A percentile compares a stretch with the other conserved stretches of the same genome.
phyloP scores from a whole-genome alignment of 92 coral and sea anemone species.

The Hydrozoanthus gracilis region DNA sequence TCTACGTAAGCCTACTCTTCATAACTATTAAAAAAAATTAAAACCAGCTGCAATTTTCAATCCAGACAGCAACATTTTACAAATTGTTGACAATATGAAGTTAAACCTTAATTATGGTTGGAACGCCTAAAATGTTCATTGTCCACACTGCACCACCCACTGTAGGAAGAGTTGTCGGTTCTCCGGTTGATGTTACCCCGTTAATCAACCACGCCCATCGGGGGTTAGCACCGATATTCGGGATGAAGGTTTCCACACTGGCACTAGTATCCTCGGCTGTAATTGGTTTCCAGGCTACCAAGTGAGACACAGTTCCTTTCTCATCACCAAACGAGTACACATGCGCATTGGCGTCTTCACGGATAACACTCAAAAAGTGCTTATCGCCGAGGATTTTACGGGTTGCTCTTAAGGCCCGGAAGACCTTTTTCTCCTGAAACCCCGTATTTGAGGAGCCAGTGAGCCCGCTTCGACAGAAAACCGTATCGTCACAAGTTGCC shows the following conservation, averaged over 20 bases:
- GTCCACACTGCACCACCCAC: slow-evolving; percentile 14
- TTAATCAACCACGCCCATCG: slow-evolving; percentile 31
- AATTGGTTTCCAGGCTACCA: slow-evolving; percentile 32
- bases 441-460: slow-evolving; percentile 17
- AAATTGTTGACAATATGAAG: too few relatives aligned
- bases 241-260: neutral
- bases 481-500: slow-evolving; percentile 11
- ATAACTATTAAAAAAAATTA: too few relatives aligned
- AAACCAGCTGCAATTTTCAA: too few relatives aligned
- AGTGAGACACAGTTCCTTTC: slow-evolving; percentile 14
- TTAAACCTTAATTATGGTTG: slow-evolving; percentile 7
- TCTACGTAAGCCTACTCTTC: too few relatives aligned
- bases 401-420: neutral
- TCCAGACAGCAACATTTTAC: too few relatives aligned
- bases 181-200: slow-evolving; percentile 32
- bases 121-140: slow-evolving; percentile 8
- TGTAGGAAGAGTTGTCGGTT: neutral
- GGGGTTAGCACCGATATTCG: slow-evolving; percentile 9
- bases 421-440: slow-evolving; percentile 19
- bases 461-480: slow-evolving; percentile 35
- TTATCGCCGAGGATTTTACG: slow-evolving; percentile 17
- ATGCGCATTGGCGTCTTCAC: neutral
- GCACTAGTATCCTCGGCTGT: neutral
- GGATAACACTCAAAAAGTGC: neutral
- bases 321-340: slow-evolving; percentile 14